Conservation (phyloP, 2,113 vertebrate genomes). For the Microtus richardsoni region DNA sequence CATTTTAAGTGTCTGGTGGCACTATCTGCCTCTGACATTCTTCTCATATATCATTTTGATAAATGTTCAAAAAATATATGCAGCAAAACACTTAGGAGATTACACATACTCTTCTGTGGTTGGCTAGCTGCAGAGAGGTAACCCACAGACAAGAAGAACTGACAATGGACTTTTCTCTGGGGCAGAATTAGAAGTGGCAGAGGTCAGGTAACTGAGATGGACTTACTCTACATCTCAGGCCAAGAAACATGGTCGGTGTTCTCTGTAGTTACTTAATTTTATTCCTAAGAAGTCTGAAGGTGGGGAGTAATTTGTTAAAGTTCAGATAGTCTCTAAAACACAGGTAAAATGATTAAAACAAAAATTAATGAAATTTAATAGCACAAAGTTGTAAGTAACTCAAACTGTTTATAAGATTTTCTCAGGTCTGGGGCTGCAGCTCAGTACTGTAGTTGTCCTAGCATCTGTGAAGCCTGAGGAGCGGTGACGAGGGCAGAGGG, state of each 20-base stretch:
- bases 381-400: neutral
- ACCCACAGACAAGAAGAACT: neutral
- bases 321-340: neutral
- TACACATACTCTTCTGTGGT: neutral
- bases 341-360: conserved; percentile 35
- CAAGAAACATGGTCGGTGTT: neutral
- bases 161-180: neutral
- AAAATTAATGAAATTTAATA: conserved; percentile 38
- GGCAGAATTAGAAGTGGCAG: neutral
- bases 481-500: neutral
- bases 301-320: conserved; percentile 6
- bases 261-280: conserved; percentile 10
- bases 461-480: neutral
- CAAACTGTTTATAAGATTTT: neutral
- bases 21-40: neutral
- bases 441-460: neutral
- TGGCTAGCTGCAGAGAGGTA: neutral
- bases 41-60: neutral
- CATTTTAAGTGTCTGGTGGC: conserved; percentile 4
- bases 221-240: neutral
- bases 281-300: neutral
- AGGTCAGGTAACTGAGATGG: neutral
- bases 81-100: neutral
- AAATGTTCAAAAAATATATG: neutral
- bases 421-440: neutral